phyloP scores from a whole-genome alignment of 2,113 vertebrate genomes.

The Ophthalmolycus amberensis region DNA sequence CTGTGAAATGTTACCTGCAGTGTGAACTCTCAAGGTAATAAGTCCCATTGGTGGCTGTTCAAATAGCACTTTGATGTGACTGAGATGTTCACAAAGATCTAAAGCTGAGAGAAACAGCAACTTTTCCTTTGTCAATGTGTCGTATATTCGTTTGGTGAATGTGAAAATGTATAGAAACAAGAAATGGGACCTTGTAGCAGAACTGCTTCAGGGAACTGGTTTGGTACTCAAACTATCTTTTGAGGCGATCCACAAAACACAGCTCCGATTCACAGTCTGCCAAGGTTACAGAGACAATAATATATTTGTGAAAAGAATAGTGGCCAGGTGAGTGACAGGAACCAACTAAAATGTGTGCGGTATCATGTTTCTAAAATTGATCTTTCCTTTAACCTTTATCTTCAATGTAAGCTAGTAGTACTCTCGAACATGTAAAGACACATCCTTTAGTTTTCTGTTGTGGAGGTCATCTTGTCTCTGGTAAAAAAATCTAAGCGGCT shows the following conservation, averaged over 20 bases:
- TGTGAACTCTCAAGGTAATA: not conserved
- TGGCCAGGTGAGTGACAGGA: not conserved
- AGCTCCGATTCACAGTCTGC: not conserved
- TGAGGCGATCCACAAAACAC: not conserved
- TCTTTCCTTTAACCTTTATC: not conserved
- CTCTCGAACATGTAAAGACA: not conserved
- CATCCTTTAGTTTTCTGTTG: not conserved
- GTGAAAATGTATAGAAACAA: not conserved
- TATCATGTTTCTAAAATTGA: constrained; percentile 2
- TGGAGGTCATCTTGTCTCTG: constrained; percentile 22
- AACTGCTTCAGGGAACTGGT: not conserved
- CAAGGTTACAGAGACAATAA: not conserved
- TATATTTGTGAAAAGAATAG: not conserved
- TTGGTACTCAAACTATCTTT: not conserved
- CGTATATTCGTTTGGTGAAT: not conserved
- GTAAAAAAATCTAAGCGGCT: constrained; percentile 10
- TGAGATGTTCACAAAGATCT: not conserved
- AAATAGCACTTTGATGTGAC: constrained; percentile 1
- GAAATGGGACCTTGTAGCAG: not conserved
- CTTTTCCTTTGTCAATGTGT: not conserved
- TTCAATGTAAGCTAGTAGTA: not conserved
- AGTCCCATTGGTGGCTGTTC: not conserved
- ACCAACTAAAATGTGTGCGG: not conserved
- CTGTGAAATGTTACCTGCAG: constrained; percentile 3
- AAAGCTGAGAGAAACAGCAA: not conserved